A percentile compares a stretch with the other conserved stretches of the same genome.
phyloP scores from a whole-genome alignment of 1,140 invertebrate species.

The Caligus rogercresseyi region DNA sequence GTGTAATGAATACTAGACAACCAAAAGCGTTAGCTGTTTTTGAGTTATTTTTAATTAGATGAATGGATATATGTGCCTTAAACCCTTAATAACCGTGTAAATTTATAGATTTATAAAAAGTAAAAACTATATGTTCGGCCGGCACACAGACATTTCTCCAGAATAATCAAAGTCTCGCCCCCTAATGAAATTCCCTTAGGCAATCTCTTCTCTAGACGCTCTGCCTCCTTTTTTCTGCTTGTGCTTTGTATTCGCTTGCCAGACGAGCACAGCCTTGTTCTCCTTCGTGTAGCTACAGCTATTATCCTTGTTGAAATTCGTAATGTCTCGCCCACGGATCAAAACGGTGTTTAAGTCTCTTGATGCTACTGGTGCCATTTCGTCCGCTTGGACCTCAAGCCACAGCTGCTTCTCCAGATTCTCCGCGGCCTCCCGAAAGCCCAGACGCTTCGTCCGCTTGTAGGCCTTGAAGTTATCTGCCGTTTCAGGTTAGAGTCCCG shows the following conservation, averaged over 20 bases:
- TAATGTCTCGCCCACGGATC: constrained; percentile 93
- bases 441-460: constrained; percentile 84
- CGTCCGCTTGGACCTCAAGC: constrained; percentile 82
- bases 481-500: constrained; percentile 84
- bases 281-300: constrained; percentile 63
- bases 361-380: constrained; percentile 71
- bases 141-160: too few species aligned
- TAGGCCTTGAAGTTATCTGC: constrained; percentile 92
- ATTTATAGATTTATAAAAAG: too few species aligned
- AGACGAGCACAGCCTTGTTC: constrained; percentile 86
- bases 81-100: too few species aligned
- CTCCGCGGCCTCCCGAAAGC: constrained; percentile 86
- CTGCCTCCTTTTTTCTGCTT: constrained; percentile 99
- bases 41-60: too few species aligned
- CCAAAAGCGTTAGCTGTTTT: too few species aligned
- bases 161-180: too few species aligned
- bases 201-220: constrained; percentile 91
- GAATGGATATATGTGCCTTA: too few species aligned
- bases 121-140: too few species aligned
- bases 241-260: constrained; percentile 91
- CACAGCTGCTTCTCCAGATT: constrained; percentile 98
- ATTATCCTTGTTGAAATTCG: constrained; percentile 88
- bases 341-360: constrained; percentile 81
- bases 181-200: too few species aligned
- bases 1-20: too few species aligned